A percentile compares a stretch with the other conserved stretches of the same genome.
Evolutionary conservation across 2,888 invertebrate genomes (phyloP).

Genomic region (Homarus gammarus): DNA sequence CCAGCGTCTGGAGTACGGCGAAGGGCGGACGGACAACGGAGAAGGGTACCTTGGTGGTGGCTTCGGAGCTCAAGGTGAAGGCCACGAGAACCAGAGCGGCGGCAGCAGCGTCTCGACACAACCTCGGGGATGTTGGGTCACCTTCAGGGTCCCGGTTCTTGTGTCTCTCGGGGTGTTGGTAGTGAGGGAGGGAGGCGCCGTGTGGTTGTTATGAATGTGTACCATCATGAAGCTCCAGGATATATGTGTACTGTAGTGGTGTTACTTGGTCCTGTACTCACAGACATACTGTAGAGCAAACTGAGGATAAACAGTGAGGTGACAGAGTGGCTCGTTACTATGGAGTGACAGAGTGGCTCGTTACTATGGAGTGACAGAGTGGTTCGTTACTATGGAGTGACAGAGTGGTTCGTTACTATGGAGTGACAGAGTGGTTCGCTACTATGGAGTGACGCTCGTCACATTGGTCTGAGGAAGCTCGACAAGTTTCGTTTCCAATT

Average conservation of each 20-base stretch:
- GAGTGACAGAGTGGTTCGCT: no score
- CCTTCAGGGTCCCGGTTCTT: not conserved
- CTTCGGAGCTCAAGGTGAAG: not conserved
- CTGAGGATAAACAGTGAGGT: no score
- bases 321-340: not conserved
- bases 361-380: no score
- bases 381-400: no score
- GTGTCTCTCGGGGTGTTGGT: not conserved
- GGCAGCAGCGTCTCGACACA: not conserved
- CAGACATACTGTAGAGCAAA: no score
- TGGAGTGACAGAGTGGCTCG: no score
- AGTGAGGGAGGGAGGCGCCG: not conserved
- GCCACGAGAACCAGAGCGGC: not conserved
- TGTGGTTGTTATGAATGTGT: not conserved
- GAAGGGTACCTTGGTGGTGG: not conserved
- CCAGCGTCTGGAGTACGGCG: conserved; percentile 20
- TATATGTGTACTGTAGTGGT: not conserved
- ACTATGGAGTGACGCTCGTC: no score
- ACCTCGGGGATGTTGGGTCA: not conserved
- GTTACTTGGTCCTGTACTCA: no score
- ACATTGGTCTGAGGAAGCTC: no score
- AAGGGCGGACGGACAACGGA: conserved; percentile 6
- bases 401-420: no score
- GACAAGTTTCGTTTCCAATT: no score
- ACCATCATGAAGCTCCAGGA: not conserved